phyloP scores from a whole-genome alignment of 2,888 invertebrate genomes.

The Tetropium fuscum region DNA sequence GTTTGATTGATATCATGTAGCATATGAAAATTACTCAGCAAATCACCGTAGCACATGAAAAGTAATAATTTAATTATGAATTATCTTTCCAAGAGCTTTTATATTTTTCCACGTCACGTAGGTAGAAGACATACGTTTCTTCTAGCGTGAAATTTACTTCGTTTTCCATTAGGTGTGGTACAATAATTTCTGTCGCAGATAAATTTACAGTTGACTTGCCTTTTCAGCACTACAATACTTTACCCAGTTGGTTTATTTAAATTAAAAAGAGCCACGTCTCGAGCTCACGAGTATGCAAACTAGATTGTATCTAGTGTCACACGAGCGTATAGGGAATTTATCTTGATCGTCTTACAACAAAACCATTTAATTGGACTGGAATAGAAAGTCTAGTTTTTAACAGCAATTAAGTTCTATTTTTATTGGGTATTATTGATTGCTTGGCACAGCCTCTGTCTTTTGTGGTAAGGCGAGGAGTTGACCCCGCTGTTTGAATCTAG shows the following conservation, averaged over 20 bases:
- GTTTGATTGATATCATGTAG: too few species aligned
- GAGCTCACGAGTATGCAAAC: constrained; percentile 35
- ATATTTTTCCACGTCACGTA: not conserved
- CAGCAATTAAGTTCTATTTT: not conserved
- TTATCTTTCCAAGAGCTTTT: too few species aligned
- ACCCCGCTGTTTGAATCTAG: not conserved
- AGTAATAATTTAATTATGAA: too few species aligned
- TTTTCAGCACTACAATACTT: constrained; percentile 14
- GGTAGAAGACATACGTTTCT: not conserved
- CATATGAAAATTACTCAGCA: too few species aligned
- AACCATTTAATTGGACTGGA: constrained; percentile 21
- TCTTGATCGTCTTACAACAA: constrained; percentile 23
- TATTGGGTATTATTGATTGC: constrained; percentile 10
- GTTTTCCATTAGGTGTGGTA: constrained; percentile 8
- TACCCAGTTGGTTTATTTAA: constrained; percentile 26
- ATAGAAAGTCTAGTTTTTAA: constrained; percentile 6
- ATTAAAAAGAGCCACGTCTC: constrained; percentile 26
- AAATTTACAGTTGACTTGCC: constrained; percentile 15
- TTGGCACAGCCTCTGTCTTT: constrained; percentile 2
- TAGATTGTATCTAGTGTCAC: constrained; percentile 30
- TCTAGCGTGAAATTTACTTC: not conserved
- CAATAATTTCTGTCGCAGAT: constrained; percentile 12
- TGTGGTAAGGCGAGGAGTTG: not conserved
- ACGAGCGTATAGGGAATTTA: constrained; percentile 21
- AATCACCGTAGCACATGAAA: too few species aligned